Base-by-base conservation (phyloP, 2,888 invertebrate species). In the Eubasilissa splendida region DNA sequence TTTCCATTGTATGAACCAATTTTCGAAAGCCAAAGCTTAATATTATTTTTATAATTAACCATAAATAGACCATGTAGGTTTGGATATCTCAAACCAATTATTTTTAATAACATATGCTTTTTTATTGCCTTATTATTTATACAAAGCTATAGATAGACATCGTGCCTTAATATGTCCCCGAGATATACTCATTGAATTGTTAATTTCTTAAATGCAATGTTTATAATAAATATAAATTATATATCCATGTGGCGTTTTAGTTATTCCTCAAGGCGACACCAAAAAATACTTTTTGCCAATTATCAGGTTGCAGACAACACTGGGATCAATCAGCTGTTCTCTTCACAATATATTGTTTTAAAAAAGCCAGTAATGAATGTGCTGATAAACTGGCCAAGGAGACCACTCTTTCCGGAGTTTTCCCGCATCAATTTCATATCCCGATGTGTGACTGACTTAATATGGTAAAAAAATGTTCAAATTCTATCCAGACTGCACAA, bases 221-320 rank as follows among this genome's bases (percentile, higher is more conserved):
- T 74, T 33, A 63, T 60, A 31, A 75, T 75, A 60, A 58, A 58
- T 59, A 75, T 59, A 53, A 63, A 63, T 60, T 63, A 75, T 63
- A 63, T 63, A 52, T 60, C 56, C 3, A 31, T 12, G 42, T 33
- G 9, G 31, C 11, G 33, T 63, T 63, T 63, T 63, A 31, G 31
- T 42, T 42, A 7, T 42, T 42, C 42, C 4, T 42, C 42, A 7
- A 42, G 7, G 42, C 42, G 7, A 42, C 22, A 22, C 42, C 2
- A 7, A 42, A 7, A 42, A 7, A 4, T 42, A 42, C 22, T 42
- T 7, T 42, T 42, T 7, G 42, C 42, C 42, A 42, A 42, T 42
- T 42, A 42, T 42, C 7, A 42, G 4, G 3, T 42, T 42, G 42
- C 0, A 42, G 42, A 22, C 22, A 1, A 22, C 22, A 22, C 22